phyloP scores from a whole-genome alignment of 2,113 vertebrate species.

The Osmerus eperlanus region DNA sequence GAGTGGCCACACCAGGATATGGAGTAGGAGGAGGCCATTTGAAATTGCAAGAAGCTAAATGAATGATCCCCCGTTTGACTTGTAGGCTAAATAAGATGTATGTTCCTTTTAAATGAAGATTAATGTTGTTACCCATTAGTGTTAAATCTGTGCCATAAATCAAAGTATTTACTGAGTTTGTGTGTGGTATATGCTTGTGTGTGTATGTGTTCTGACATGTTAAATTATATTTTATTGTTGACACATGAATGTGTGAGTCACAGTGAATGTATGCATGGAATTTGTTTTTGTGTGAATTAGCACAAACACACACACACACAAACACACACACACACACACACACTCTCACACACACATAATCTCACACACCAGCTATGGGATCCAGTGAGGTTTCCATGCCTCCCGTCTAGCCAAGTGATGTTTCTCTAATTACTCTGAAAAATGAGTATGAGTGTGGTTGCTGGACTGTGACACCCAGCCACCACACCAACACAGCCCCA shows the following conservation, averaged over 20 bases:
- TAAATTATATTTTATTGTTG: not conserved
- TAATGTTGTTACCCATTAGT: constrained; percentile 31
- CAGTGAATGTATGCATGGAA: not conserved
- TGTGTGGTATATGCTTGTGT: constrained; percentile 27
- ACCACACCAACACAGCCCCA: constrained; percentile 36
- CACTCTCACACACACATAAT: not conserved
- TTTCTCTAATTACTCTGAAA: constrained; percentile 69
- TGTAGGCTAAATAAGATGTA: constrained; percentile 52
- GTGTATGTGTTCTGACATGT: not conserved
- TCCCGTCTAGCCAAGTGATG: constrained; percentile 42
- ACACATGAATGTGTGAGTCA: not conserved
- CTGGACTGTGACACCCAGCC: constrained; percentile 48
- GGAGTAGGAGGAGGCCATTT: not conserved
- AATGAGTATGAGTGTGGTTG: constrained; percentile 52
- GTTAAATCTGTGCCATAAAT: constrained; percentile 56
- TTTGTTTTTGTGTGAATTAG: constrained; percentile 11
- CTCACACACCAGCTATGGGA: not conserved
- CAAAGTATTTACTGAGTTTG: constrained; percentile 40
- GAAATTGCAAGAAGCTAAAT: constrained; percentile 25
- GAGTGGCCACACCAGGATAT: not conserved
- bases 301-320: constrained; percentile 20
- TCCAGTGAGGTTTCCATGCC: constrained; percentile 14
- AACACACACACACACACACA: not conserved
- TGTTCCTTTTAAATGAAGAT: constrained; percentile 49
- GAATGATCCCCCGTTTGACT: constrained; percentile 55